A percentile compares a stretch with the other conserved stretches of the same genome.
Conservation (phyloP, 1,140 invertebrate genomes). For the Amphibalanus amphitrite region DNA sequence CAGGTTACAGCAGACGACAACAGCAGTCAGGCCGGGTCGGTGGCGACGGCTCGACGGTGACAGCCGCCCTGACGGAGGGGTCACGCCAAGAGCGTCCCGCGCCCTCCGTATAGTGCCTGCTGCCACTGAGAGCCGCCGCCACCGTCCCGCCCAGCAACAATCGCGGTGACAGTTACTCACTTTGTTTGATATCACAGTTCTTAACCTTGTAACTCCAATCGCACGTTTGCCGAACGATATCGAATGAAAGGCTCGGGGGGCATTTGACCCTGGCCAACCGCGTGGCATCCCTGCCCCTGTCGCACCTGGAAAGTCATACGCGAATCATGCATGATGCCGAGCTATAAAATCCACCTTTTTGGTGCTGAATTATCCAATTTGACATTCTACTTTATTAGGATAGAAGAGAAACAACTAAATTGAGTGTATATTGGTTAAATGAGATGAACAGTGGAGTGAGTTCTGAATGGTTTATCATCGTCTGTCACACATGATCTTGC, state of each 20-base stretch:
- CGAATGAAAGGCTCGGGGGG: constrained; percentile 77
- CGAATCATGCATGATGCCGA: background rate
- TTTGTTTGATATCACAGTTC: constrained; percentile 53
- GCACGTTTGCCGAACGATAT: constrained; percentile 84
- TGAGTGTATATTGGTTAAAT: no score
- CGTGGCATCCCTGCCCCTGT: background rate
- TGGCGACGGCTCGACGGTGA: background rate
- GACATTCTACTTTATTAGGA: no score
- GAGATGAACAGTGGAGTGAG: no score
- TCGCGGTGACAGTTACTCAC: background rate
- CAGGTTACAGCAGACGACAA: background rate
- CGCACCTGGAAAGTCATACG: background rate
- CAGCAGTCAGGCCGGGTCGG: no score
- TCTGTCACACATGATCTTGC: no score
- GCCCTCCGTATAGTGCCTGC: no score
- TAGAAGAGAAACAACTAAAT: no score
- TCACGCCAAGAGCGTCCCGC: no score
- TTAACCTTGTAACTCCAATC: constrained; percentile 91
- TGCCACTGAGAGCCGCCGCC: background rate
- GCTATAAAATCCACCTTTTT: no score
- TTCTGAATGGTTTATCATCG: no score
- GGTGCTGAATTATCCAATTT: no score
- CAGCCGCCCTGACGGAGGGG: no score
- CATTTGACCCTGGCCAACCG: constrained; percentile 41
- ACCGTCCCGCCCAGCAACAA: background rate